phyloP scores from a whole-genome alignment of 2,113 vertebrate genomes.

The Hucho hucho region DNA sequence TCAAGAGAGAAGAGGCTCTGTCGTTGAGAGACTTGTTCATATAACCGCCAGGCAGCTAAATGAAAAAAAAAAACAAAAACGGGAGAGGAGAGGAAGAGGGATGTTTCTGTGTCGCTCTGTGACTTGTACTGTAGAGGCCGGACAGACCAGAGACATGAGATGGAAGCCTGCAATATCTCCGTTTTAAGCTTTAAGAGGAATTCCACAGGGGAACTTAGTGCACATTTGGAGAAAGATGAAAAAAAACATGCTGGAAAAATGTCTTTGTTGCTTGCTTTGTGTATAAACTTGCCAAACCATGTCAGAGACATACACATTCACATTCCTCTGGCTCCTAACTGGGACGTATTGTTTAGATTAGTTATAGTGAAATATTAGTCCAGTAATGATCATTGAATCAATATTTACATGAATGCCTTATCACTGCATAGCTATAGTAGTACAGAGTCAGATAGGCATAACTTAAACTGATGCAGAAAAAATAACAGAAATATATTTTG shows the following conservation, averaged over 20 bases:
- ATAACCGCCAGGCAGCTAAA: background rate
- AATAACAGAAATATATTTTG: background rate
- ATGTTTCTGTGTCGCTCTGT: conserved; percentile 2
- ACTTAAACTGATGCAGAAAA: background rate
- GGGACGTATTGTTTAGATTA: background rate
- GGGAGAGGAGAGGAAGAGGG: background rate
- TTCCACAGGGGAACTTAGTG: conserved; percentile 2
- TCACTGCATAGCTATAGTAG: background rate
- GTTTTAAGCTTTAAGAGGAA: conserved; percentile 40
- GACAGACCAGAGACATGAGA: conserved; percentile 34
- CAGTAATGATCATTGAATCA: background rate
- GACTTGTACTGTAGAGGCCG: background rate
- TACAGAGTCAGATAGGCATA: background rate
- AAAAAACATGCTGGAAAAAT: background rate
- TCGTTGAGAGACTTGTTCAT: conserved; percentile 20
- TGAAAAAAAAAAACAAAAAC: no score
- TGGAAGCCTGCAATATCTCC: conserved; percentile 26
- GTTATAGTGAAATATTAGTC: background rate
- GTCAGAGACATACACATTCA: conserved; percentile 4
- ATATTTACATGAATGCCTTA: background rate
- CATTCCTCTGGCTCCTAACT: conserved; percentile 6
- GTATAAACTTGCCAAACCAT: conserved; percentile 10
- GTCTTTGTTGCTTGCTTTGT: conserved; percentile 17
- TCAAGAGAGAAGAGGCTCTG: background rate
- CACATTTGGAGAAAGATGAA: background rate